Conservation (phyloP, 2,797 vertebrate species). For the Botia almorhae region DNA sequence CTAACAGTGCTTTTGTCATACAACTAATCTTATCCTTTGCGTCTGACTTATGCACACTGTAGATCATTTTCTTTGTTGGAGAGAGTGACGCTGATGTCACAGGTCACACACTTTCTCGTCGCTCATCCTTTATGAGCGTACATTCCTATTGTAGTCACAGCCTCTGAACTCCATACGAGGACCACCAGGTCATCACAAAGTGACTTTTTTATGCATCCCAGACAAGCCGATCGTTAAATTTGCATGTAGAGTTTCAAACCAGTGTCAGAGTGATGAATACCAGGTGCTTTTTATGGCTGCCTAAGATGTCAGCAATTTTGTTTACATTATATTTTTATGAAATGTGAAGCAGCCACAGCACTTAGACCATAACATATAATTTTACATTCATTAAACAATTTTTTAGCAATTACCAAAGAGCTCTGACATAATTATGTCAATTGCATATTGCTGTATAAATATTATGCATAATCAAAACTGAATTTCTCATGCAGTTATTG, state of each 20-base stretch:
- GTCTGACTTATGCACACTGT: not conserved
- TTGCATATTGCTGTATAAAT: no score
- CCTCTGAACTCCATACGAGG: conserved; percentile 2
- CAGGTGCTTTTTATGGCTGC: not conserved
- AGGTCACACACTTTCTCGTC: conserved; percentile 9
- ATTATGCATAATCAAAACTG: no score
- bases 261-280: not conserved
- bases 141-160: conserved; percentile 10
- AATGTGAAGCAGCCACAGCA: not conserved
- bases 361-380: not conserved
- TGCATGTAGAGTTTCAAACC: not conserved
- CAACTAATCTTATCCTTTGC: no score
- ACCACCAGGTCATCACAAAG: conserved; percentile 10
- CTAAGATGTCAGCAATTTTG: not conserved
- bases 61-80: conserved; percentile 5
- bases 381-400: not conserved
- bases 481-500: no score
- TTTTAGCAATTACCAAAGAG: not conserved
- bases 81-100: conserved; percentile 7
- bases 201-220: conserved; percentile 18
- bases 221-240: conserved; percentile 7
- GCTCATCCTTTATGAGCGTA: conserved; percentile 14
- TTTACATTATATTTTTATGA: not conserved
- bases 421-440: no score
- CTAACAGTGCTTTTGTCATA: no score